phyloP scores from a whole-genome alignment of 1,140 invertebrate species.

The Drosophila pectinifera region DNA sequence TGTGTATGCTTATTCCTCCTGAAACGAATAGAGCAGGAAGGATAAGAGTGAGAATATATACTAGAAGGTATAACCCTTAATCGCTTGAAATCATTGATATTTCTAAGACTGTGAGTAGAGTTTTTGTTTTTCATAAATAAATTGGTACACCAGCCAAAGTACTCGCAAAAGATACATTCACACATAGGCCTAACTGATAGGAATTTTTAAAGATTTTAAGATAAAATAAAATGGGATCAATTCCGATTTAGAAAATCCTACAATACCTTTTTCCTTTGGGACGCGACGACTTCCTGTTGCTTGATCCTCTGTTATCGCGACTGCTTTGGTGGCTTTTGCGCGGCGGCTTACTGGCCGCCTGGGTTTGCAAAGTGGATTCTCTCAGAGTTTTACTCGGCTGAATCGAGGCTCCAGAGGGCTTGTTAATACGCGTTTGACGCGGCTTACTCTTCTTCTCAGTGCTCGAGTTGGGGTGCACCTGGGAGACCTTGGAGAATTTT shows the following conservation, averaged over 20 bases:
- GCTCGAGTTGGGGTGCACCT: slow-evolving; percentile 27
- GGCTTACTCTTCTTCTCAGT: slow-evolving; percentile 56
- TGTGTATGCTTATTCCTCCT: slow-evolving; percentile 79
- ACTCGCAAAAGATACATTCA: too few species aligned
- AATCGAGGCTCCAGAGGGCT: slow-evolving; percentile 57
- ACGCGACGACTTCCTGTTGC: slow-evolving; percentile 60
- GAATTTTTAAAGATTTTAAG: too few species aligned
- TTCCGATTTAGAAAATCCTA: not conserved
- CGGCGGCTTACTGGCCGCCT: slow-evolving; percentile 40
- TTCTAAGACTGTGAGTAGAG: too few species aligned
- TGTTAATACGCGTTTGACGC: slow-evolving; percentile 56
- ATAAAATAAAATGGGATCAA: not conserved
- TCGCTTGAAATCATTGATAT: too few species aligned
- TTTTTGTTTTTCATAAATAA: not conserved
- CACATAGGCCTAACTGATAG: too few species aligned
- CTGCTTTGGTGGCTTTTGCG: slow-evolving; percentile 50
- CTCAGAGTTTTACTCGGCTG: slow-evolving; percentile 42
- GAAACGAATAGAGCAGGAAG: not conserved
- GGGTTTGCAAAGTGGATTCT: slow-evolving; percentile 37
- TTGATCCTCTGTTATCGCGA: slow-evolving; percentile 36
- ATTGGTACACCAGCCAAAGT: too few species aligned
- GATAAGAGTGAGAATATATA: too few species aligned
- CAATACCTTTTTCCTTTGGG: slow-evolving; percentile 70
- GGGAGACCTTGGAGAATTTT: slow-evolving; percentile 53
- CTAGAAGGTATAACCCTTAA: too few species aligned